Percentiles rank a stretch among this genome's conserved stretches.
Conservation (phyloP, 2,888 invertebrate species). For the Leucoma salicis region DNA sequence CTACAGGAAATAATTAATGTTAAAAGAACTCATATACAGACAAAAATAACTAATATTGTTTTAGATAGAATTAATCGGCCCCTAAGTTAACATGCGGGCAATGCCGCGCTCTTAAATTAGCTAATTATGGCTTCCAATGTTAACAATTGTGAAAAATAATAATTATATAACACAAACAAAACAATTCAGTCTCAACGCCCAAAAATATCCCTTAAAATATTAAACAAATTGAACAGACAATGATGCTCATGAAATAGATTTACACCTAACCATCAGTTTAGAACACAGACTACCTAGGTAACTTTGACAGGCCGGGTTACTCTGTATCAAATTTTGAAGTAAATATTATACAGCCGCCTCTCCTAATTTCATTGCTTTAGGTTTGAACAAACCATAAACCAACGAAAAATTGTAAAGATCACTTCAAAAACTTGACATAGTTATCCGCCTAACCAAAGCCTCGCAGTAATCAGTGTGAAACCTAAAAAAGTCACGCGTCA, state of each 20-base stretch:
- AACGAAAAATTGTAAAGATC: not conserved
- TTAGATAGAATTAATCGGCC: conserved; percentile 56
- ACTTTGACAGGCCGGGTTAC: conserved; percentile 2
- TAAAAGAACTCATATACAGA: conserved; percentile 79
- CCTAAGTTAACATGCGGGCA: conserved; percentile 48
- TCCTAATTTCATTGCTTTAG: not conserved
- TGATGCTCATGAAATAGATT: conserved; percentile 8
- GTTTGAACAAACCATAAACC: not conserved
- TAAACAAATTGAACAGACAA: conserved; percentile 49
- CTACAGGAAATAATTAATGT: conserved; percentile 58
- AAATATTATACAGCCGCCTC: not conserved
- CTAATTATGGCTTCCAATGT: conserved; percentile 47
- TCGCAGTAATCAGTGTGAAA: conserved; percentile 12
- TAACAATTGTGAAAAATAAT: conserved; percentile 67
- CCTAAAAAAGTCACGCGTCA: conserved; percentile 31
- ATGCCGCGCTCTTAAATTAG: conserved; percentile 48
- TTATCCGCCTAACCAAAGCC: not conserved
- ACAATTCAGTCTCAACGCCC: conserved; percentile 81
- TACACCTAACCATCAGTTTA: conserved; percentile 6
- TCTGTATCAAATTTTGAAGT: not conserved
- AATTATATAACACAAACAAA: conserved; percentile 78
- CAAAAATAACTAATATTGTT: conserved; percentile 70
- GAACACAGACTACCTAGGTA: not conserved
- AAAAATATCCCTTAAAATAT: conserved; percentile 60
- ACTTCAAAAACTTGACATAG: not conserved